Conservation (phyloP, 2,797 vertebrate genomes). For the Sciaenops ocellatus region DNA sequence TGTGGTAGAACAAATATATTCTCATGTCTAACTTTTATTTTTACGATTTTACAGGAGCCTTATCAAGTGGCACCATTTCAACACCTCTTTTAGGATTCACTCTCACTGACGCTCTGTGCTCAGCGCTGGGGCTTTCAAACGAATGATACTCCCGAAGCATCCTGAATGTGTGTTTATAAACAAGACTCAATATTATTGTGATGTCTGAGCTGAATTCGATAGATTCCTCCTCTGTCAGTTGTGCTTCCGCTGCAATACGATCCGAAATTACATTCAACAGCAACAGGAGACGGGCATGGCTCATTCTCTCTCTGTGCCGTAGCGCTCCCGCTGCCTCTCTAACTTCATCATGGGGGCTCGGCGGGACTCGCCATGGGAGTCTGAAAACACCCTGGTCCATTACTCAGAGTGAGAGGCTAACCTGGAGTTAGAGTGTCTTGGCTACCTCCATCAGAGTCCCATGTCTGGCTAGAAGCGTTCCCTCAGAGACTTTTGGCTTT, state of each 20-base stretch:
- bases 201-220: constrained; percentile 84
- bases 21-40: too few relatives aligned
- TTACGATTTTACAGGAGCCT: background rate
- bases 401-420: constrained; percentile 78
- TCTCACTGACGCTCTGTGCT: constrained; percentile 9
- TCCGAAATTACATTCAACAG: constrained; percentile 81
- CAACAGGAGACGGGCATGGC: constrained; percentile 78
- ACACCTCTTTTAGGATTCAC: constrained; percentile 14
- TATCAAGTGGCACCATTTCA: constrained; percentile 24
- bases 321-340: constrained; percentile 69
- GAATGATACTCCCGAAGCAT: constrained; percentile 73
- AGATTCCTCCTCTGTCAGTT: constrained; percentile 81
- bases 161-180: constrained; percentile 82
- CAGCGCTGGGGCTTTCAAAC: constrained; percentile 48
- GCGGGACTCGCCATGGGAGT: constrained; percentile 73
- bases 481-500: constrained; percentile 82
- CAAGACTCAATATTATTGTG: constrained; percentile 86
- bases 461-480: constrained; percentile 73
- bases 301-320: constrained; percentile 51
- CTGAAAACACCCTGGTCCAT: constrained; percentile 83
- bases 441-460: constrained; percentile 77
- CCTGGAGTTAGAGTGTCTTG: constrained; percentile 79
- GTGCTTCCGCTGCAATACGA: constrained; percentile 81
- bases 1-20: background rate
- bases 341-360: constrained; percentile 83